Base-by-base conservation (phyloP, 2,888 invertebrate species). In the Shargacucullia verbasci region DNA sequence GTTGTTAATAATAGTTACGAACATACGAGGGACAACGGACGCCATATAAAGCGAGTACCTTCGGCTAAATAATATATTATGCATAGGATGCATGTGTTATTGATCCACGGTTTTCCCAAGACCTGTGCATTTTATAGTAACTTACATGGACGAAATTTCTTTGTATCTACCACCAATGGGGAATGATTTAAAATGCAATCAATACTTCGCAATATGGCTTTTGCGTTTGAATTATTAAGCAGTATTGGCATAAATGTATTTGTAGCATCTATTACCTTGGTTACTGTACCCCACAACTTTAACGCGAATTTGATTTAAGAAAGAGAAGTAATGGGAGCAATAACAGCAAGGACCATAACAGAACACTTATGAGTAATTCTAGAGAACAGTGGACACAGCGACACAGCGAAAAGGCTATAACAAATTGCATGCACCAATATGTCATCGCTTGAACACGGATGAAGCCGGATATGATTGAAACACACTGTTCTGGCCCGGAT, bases 391-490 rank as follows among this genome's bases (percentile, higher is more conserved):
- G 15, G 46, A 50, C 20, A 43, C 20, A 34, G n/a, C n/a, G n/a
- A n/a, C n/a, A n/a, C n/a, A 60, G 15, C 29, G 44, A 59, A 55
- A 56, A 12, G 20, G 53, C 40, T 46, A 27, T 12, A 57, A 49
- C 37, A 68, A 67, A 64, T 59, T 61, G 49, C 64, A 61, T 55
- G 41, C 47, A 50, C 27, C 50, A 56, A 63, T 59, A 63, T 66
- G 66, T 59, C 56, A 54, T 43, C 56, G 55, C 27, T 34, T 44
- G 53, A 59, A 49, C 59, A 54, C 52, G 50, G 33, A 59, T 53
- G 39, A 7, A 33, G 34, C 73, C 82, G 85, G 85, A 85, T 81
- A 79, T 81, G 76, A 84, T 81, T 76, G 78, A 75, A 62, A 72
- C 73, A 71, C 56, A 76, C 70, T 68, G 74, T 76, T 72, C 79